A percentile compares a stretch with the other conserved stretches of the same genome.
phyloP scores from a whole-genome alignment of 2,797 vertebrate genomes.

The Glyptemys insculpta region DNA sequence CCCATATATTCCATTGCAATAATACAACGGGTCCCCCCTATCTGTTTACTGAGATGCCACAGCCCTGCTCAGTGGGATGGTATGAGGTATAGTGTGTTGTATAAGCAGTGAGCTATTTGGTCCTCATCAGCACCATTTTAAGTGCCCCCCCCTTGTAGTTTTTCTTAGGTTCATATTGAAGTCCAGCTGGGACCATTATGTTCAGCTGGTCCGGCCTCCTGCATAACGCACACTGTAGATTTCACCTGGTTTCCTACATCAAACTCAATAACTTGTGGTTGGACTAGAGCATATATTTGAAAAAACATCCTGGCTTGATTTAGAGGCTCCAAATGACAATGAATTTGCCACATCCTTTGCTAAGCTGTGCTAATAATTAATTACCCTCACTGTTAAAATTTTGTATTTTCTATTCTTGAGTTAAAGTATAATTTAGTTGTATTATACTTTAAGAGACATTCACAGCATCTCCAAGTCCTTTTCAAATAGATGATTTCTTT shows the following conservation, averaged over 20 bases:
- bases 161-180: background rate
- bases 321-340: background rate
- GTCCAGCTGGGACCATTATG: background rate
- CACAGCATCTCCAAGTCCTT: background rate
- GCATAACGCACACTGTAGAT: background rate
- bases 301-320: background rate
- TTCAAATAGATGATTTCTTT: slow-evolving; percentile 5
- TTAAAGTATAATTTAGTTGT: background rate
- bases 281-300: background rate
- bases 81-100: background rate
- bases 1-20: background rate
- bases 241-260: background rate
- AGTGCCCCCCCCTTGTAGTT: background rate
- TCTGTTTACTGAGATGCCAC: background rate
- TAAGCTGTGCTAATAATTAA: background rate
- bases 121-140: background rate
- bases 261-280: background rate
- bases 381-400: background rate
- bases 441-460: background rate
- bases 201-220: background rate
- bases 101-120: fast-evolving
- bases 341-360: background rate
- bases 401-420: background rate
- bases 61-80: background rate
- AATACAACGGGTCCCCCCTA: background rate